Percentiles rank a stretch among this genome's conserved stretches.
Conservation (phyloP, 2,113 vertebrate species). For the Hoplias malabaricus region DNA sequence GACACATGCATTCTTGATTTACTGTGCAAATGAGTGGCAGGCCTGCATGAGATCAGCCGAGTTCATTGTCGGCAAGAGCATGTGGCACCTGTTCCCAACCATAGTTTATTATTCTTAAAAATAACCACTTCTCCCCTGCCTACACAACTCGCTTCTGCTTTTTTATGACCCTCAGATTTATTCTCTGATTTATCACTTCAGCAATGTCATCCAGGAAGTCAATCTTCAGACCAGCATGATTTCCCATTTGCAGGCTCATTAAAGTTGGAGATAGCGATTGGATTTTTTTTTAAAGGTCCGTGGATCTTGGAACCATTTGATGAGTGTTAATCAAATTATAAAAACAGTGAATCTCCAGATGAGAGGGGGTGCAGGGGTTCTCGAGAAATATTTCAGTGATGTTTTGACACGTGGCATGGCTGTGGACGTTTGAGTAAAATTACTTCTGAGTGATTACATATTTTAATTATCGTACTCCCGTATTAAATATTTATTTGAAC, state of each 20-base stretch:
- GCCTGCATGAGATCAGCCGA: conserved; percentile 55
- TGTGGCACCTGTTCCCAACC: conserved; percentile 68
- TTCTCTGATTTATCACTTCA: conserved; percentile 25
- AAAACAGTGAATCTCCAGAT: background rate
- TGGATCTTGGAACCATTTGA: no score
- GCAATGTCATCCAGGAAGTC: conserved; percentile 11
- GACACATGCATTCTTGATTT: conserved; percentile 40
- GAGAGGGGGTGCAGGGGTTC: background rate
- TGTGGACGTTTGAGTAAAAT: background rate
- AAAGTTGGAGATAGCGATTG: background rate
- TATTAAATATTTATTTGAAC: no score
- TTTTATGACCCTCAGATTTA: conserved; percentile 57
- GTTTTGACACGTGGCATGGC: background rate
- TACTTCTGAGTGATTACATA: background rate
- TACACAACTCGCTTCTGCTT: conserved; percentile 23
- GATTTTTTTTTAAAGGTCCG: background rate
- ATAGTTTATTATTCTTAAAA: conserved; percentile 64
- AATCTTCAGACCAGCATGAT: conserved; percentile 21
- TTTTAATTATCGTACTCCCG: no score
- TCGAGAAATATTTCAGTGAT: background rate
- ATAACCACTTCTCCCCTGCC: conserved; percentile 52
- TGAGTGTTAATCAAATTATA: conserved; percentile 1
- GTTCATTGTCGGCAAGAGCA: conserved; percentile 62
- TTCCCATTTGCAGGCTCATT: conserved; percentile 7
- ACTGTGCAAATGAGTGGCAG: conserved; percentile 30